Evolutionary conservation across 2,888 invertebrate genomes (phyloP).

Genomic region (Frankliniella intonsa): DNA sequence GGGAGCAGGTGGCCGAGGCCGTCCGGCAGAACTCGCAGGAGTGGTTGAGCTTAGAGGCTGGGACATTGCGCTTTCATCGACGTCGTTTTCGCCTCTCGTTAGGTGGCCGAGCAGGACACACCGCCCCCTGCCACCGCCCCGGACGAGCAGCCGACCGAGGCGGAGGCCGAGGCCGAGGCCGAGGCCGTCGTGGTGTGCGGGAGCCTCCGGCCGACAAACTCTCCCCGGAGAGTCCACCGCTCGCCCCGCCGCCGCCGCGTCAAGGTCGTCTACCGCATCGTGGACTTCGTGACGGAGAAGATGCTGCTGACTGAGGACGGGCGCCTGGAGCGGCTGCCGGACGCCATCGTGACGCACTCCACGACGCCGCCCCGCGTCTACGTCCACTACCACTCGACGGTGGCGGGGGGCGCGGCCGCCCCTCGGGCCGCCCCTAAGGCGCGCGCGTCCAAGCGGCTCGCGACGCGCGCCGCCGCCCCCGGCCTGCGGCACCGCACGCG

Average conservation of each 20-base stretch:
- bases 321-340: conserved; percentile 6
- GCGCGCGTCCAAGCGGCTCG: background rate
- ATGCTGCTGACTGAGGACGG: conserved; percentile 55
- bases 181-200: too few relatives aligned
- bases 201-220: background rate
- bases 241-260: conserved; percentile 15
- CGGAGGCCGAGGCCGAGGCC: background rate
- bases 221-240: background rate
- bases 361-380: conserved; percentile 6
- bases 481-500: background rate
- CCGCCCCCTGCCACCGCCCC: background rate
- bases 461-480: background rate
- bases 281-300: conserved; percentile 55
- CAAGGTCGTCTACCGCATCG: conserved; percentile 52
- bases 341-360: conserved; percentile 13
- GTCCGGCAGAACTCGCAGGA: too few relatives aligned
- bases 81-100: background rate
- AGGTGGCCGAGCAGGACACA: conserved; percentile 21
- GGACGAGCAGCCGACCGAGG: background rate
- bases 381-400: conserved; percentile 2
- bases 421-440: background rate
- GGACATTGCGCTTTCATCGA: too few relatives aligned
- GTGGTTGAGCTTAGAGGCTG: too few relatives aligned
- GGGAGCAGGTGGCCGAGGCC: too few relatives aligned
- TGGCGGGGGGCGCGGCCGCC: background rate